Percentiles rank a stretch among this genome's conserved stretches.
Conservation (phyloP, 2,797 vertebrate species). For the Tarsius wallacei region DNA sequence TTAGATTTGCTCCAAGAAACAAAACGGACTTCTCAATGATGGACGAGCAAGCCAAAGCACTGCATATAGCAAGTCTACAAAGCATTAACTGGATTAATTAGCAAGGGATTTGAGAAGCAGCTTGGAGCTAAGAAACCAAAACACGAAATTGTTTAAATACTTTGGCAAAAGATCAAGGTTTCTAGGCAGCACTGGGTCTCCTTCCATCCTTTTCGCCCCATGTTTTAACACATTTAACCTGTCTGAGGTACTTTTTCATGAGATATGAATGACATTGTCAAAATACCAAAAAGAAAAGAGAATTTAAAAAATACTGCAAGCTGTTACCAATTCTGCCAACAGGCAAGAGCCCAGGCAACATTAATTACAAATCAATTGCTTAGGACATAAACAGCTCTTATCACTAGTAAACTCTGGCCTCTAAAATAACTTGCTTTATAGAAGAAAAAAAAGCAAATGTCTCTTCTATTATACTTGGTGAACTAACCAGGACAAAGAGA, state of each 20-base stretch:
- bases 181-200: conserved; percentile 92
- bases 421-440: conserved; percentile 89
- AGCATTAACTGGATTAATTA: conserved; percentile 95
- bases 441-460: conserved; percentile 82
- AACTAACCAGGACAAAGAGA: conserved; percentile 90
- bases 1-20: conserved; percentile 90
- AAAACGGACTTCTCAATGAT: conserved; percentile 89
- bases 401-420: conserved; percentile 89
- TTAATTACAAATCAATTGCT: conserved; percentile 94
- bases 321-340: conserved; percentile 93
- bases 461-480: conserved; percentile 88
- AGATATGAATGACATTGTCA: conserved; percentile 93
- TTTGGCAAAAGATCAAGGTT: conserved; percentile 95
- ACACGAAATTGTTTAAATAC: conserved; percentile 95
- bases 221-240: conserved; percentile 94
- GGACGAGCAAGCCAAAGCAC: conserved; percentile 90
- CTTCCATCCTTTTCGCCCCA: conserved; percentile 88
- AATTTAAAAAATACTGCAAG: conserved; percentile 93
- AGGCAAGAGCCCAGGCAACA: conserved; percentile 91
- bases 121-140: conserved; percentile 94
- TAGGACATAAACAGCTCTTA: conserved; percentile 91
- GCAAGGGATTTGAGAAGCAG: conserved; percentile 93
- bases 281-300: conserved; percentile 92
- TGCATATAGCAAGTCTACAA: conserved; percentile 92
- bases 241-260: conserved; percentile 92